These are phyloP conservation scores for Rattus rattus DNA, from an alignment of 2,113 vertebrate species.

Conservation along the genomic window DNA sequence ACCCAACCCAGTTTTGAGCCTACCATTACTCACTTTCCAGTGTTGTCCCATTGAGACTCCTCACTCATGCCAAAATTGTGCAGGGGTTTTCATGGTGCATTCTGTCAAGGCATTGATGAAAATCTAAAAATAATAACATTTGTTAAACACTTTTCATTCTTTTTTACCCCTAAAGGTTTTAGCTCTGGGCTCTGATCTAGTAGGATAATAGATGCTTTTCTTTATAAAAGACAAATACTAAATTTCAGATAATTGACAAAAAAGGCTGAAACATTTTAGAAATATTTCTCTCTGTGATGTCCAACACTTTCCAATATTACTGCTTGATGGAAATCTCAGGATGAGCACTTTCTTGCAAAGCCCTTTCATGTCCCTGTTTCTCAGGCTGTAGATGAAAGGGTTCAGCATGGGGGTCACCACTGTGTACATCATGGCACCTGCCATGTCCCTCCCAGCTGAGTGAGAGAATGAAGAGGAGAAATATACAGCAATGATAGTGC, in stretches of 20 bases:
- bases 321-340: background rate
- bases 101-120: too few species aligned
- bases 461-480: slow-evolving; percentile 73
- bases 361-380: slow-evolving; percentile 76
- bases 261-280: background rate
- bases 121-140: background rate
- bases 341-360: slow-evolving; percentile 61
- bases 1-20: too few species aligned
- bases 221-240: background rate
- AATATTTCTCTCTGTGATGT: background rate
- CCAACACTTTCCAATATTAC: background rate
- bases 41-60: background rate
- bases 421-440: slow-evolving; percentile 66
- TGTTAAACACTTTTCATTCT: background rate
- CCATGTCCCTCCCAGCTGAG: background rate
- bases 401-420: slow-evolving; percentile 82
- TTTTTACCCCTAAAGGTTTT: background rate
- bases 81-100: background rate
- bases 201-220: background rate
- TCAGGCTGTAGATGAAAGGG: slow-evolving; percentile 81
- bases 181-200: background rate
- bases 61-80: too few species aligned
- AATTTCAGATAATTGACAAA: background rate
- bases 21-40: background rate
- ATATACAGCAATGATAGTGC: slow-evolving; percentile 74